Conservation (phyloP, 1,140 invertebrate species). For the Drosophila sp. region DNA sequence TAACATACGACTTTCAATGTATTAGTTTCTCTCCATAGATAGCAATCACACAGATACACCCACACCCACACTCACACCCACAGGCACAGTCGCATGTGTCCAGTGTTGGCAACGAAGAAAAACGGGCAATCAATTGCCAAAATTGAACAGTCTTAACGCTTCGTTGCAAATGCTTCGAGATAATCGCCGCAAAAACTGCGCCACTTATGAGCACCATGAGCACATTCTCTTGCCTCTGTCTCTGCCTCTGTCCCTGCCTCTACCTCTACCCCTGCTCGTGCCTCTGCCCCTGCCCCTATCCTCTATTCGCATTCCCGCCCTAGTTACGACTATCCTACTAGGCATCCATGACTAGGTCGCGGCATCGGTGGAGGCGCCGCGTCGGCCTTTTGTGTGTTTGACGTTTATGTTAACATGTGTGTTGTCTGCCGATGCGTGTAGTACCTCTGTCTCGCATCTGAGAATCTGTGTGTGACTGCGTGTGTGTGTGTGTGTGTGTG, state of each 20-base stretch:
- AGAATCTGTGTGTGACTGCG: constrained; percentile 29
- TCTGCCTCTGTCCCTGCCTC: no score
- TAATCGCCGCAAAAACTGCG: constrained; percentile 75
- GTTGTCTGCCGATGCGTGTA: constrained; percentile 70
- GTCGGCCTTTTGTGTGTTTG: constrained; percentile 75
- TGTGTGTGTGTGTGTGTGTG: constrained; percentile 32
- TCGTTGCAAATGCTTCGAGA: constrained; percentile 60
- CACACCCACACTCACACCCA: constrained; percentile 30
- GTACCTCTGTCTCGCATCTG: constrained; percentile 50
- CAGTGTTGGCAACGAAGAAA: constrained; percentile 51
- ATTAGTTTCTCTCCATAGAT: constrained; percentile 26
- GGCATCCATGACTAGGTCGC: constrained; percentile 32
- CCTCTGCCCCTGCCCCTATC: no score
- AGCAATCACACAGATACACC: constrained; percentile 23
- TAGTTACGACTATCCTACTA: constrained; percentile 46
- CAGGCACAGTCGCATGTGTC: constrained; percentile 6
- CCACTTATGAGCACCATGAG: constrained; percentile 61
- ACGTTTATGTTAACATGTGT: constrained; percentile 83
- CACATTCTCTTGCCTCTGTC: not conserved
- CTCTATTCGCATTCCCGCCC: constrained; percentile 15
- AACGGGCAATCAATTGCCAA: constrained; percentile 79
- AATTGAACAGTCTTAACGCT: constrained; percentile 77
- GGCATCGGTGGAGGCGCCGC: constrained; percentile 23
- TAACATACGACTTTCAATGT: constrained; percentile 1
- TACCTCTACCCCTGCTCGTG: not conserved